phyloP scores from a whole-genome alignment of 2,888 invertebrate species.

The Drymonia ruficornis region DNA sequence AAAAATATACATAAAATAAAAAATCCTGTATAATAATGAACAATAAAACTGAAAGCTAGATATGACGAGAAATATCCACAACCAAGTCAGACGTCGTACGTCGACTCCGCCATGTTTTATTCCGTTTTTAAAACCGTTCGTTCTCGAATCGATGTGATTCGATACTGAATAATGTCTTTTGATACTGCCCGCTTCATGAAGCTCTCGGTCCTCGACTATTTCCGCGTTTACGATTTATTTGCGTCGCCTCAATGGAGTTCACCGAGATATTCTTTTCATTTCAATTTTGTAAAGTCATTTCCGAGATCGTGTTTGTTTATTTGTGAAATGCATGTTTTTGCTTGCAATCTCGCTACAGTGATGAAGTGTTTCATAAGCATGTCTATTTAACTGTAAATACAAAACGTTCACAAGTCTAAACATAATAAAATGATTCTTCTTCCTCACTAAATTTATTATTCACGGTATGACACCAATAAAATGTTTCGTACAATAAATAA shows the following conservation, averaged over 20 bases:
- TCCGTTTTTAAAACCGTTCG: conserved; percentile 45
- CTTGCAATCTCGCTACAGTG: not conserved
- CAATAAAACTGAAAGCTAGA: not conserved
- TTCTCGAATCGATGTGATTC: conserved; percentile 41
- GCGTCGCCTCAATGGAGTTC: conserved; percentile 42
- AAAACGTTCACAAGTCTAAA: not conserved
- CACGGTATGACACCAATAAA: not conserved
- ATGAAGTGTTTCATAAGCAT: not conserved
- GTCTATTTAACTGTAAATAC: not conserved
- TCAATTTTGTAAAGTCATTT: conserved; percentile 32
- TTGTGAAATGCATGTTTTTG: conserved; percentile 6
- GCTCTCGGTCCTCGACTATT: conserved; percentile 43
- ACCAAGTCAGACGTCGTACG: conserved; percentile 33
- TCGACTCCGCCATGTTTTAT: conserved; percentile 42
- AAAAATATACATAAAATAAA: no score
- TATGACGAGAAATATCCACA: conserved; percentile 9
- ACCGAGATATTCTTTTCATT: conserved; percentile 36
- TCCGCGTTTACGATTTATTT: conserved; percentile 62
- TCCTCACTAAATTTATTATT: not conserved
- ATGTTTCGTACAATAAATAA: no score
- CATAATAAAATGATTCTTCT: not conserved
- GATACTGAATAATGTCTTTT: conserved; percentile 66
- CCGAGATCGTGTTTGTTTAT: conserved; percentile 25
- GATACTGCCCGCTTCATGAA: conserved; percentile 55
- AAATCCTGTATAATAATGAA: not conserved